Percentiles rank a stretch among this genome's conserved stretches.
Evolutionary conservation across 1,140 invertebrate species (phyloP).

Genomic region (Drosophila lacteicornis): DNA sequence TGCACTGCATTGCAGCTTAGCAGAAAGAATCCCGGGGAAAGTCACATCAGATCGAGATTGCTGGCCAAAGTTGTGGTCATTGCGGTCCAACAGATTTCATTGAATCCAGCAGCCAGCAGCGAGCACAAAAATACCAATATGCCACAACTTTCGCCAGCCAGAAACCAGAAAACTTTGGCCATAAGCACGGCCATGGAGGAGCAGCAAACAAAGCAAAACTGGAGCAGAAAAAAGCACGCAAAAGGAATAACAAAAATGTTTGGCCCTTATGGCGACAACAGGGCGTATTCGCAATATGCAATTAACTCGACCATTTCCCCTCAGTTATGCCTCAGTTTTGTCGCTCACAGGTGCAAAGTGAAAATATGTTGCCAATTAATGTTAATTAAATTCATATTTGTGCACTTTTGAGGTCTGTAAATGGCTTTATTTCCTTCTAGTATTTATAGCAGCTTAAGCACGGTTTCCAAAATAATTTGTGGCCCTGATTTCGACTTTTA

Average conservation of each 20-base stretch:
- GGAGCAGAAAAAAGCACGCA: slow-evolving; percentile 5
- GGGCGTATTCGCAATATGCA: slow-evolving; percentile 72
- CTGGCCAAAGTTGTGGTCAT: slow-evolving; percentile 55
- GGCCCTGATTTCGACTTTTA: background rate
- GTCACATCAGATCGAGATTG: slow-evolving; percentile 54
- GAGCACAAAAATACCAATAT: slow-evolving; percentile 60
- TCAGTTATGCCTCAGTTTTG: slow-evolving; percentile 26
- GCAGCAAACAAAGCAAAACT: slow-evolving; percentile 31
- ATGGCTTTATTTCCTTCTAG: slow-evolving; percentile 12
- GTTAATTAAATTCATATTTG: slow-evolving; percentile 83
- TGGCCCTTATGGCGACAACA: slow-evolving; percentile 18
- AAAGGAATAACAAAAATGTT: slow-evolving; percentile 27
- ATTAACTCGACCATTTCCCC: slow-evolving; percentile 70
- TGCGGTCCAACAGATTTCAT: slow-evolving; percentile 66
- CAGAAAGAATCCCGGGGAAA: slow-evolving; percentile 14
- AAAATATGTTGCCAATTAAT: slow-evolving; percentile 74
- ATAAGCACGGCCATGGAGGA: slow-evolving; percentile 66
- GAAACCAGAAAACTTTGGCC: slow-evolving; percentile 63
- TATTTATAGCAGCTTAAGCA: slow-evolving; percentile 15
- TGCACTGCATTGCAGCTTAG: slow-evolving; percentile 68
- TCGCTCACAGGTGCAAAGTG: slow-evolving; percentile 65
- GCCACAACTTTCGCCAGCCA: slow-evolving; percentile 42
- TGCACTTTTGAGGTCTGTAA: slow-evolving; percentile 29
- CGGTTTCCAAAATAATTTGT: slow-evolving; percentile 13
- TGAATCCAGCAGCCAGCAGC: slow-evolving; percentile 48